Evolutionary conservation across 30 jellyfish, hydroid and myxozoan species (phyloP).

Genomic region (Turritopsis rubra): DNA sequence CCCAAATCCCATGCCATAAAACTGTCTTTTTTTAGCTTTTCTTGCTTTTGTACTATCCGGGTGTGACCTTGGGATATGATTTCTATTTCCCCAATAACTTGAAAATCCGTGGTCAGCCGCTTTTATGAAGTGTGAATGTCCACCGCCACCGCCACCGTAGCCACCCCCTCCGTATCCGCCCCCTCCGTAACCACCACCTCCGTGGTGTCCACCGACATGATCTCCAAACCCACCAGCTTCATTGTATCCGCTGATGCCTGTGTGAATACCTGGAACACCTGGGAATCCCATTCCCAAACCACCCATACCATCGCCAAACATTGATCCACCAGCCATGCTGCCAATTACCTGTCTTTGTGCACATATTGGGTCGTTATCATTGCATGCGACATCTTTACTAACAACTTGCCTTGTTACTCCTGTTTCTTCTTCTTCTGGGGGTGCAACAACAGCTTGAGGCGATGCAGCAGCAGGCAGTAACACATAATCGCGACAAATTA

Average conservation of each 20-base stretch:
- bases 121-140: constrained; percentile 23
- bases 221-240: constrained; percentile 88
- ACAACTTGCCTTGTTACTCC: constrained; percentile 68
- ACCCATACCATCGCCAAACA: constrained; percentile 99
- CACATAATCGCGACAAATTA: constrained; percentile 82
- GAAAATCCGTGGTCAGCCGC: constrained; percentile 74
- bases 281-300: constrained; percentile 97
- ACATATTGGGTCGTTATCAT: constrained; percentile 71
- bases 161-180: constrained; percentile 42
- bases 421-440: constrained; percentile 30
- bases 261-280: constrained; percentile 93
- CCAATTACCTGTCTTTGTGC: constrained; percentile 95
- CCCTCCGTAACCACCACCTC: constrained; percentile 48
- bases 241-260: constrained; percentile 87
- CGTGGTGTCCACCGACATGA: constrained; percentile 44
- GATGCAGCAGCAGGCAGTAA: constrained; percentile 58
- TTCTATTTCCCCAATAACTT: constrained; percentile 47
- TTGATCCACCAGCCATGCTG: constrained; percentile 98
- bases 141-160: constrained; percentile 44
- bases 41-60: neutral
- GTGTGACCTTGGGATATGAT: constrained; percentile 11
- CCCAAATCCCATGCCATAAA: constrained; percentile 13
- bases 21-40: constrained; percentile 12
- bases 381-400: constrained; percentile 89
- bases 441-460: constrained; percentile 48